These are phyloP conservation scores for Pelecanus crispus DNA, from an alignment of 2,113 vertebrate species.

Conservation along the genomic window DNA sequence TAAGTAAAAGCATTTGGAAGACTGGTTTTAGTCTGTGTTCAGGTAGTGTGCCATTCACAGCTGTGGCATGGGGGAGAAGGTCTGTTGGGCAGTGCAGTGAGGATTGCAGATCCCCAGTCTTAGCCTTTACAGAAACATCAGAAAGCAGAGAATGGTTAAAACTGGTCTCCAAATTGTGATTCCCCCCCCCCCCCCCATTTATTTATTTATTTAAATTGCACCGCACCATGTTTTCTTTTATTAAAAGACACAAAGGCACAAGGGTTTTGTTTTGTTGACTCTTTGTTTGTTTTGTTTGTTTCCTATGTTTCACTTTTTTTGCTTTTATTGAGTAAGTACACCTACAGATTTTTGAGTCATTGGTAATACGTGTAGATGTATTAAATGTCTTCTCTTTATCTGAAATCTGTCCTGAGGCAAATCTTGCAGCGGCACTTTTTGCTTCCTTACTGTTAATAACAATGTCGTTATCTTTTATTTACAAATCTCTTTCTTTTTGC, in stretches of 20 bases:
- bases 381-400: not conserved
- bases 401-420: not conserved
- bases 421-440: not conserved
- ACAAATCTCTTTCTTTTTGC: not conserved
- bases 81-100: not conserved
- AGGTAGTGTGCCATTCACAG: not conserved
- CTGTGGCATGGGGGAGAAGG: not conserved
- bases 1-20: not conserved
- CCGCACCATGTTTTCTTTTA: not conserved
- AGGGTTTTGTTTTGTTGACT: not conserved
- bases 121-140: not conserved
- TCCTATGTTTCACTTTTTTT: not conserved
- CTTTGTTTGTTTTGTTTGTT: not conserved
- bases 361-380: not conserved
- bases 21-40: not conserved
- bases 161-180: not conserved
- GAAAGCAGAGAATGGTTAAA: not conserved
- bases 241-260: not conserved
- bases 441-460: not conserved
- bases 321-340: not conserved
- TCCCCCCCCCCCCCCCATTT: not conserved
- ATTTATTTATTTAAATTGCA: not conserved
- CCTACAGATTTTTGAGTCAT: not conserved
- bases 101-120: not conserved
- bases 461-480: not conserved